phyloP scores from a whole-genome alignment of 2,888 invertebrate species.

The Agriotes lineatus region DNA sequence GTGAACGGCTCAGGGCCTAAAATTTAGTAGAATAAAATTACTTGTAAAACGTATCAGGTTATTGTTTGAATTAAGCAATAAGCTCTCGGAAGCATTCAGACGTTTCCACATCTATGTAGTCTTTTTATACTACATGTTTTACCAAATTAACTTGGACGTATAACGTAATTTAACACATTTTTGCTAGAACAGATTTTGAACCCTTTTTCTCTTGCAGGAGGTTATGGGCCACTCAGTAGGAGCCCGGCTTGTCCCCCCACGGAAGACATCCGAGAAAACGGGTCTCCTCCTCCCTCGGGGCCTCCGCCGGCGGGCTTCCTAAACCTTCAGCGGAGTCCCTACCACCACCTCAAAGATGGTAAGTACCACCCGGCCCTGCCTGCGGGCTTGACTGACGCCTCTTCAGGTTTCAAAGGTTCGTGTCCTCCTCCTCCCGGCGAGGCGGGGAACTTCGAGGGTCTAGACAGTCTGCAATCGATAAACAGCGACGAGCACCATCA shows the following conservation, averaged over 20 bases:
- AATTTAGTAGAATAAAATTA: too few species aligned
- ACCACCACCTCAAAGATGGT: slow-evolving; percentile 64
- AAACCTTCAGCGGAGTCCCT: slow-evolving; percentile 62
- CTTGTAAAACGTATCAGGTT: too few species aligned
- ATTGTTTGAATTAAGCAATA: too few species aligned
- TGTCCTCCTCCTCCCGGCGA: slow-evolving; percentile 70
- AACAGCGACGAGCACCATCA: slow-evolving; percentile 63
- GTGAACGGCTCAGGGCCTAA: too few species aligned
- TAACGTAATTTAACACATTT: too few species aligned
- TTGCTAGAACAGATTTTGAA: too few species aligned
- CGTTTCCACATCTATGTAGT: too few species aligned
- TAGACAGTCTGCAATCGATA: slow-evolving; percentile 66
- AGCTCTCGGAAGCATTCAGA: too few species aligned
- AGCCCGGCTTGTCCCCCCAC: slow-evolving; percentile 68
- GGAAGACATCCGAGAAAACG: slow-evolving; percentile 69
- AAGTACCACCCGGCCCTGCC: too few species aligned
- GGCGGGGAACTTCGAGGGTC: slow-evolving; percentile 69
- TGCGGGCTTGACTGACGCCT: too few species aligned
- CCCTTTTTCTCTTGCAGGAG: slow-evolving; percentile 63
- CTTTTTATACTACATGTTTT: too few species aligned
- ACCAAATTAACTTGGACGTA: too few species aligned
- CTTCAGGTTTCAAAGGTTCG: slow-evolving; percentile 60
- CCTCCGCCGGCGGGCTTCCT: slow-evolving; percentile 58
- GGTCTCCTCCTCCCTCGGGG: slow-evolving; percentile 63
- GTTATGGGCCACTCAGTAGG: slow-evolving; percentile 68